phyloP scores from a whole-genome alignment of 2,888 invertebrate genomes.

The Macaria notata region DNA sequence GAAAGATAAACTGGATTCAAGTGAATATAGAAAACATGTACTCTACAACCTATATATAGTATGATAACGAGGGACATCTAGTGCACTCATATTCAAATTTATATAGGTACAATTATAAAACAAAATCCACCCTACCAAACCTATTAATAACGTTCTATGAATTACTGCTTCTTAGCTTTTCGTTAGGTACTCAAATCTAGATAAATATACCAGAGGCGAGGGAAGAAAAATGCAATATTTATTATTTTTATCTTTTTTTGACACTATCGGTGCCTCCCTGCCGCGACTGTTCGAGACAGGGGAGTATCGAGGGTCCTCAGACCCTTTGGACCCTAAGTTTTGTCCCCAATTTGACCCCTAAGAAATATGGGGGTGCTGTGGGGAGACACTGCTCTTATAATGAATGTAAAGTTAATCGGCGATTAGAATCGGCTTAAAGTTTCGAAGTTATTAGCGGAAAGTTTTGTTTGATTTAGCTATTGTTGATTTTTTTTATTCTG shows the following conservation, averaged over 20 bases:
- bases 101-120: too few relatives aligned
- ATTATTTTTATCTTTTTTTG: constrained; percentile 82
- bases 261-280: constrained; percentile 77
- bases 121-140: neutral
- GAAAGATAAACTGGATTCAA: too few relatives aligned
- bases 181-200: constrained; percentile 4
- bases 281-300: constrained; percentile 68
- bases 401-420: constrained; percentile 42
- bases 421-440: constrained; percentile 32
- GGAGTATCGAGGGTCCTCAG: constrained; percentile 74
- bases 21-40: too few relatives aligned
- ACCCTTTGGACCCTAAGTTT: constrained; percentile 30
- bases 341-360: constrained; percentile 61
- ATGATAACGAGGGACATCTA: too few relatives aligned
- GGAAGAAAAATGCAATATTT: constrained; percentile 68
- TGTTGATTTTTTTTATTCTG: too few relatives aligned
- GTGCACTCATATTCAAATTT: too few relatives aligned
- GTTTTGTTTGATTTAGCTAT: too few relatives aligned
- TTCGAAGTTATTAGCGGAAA: constrained; percentile 8
- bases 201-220: constrained; percentile 15
- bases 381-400: constrained; percentile 38
- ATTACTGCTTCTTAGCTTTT: neutral
- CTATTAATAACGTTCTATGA: neutral
- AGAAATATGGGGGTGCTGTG: constrained; percentile 60
- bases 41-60: too few relatives aligned